These are phyloP conservation scores for Eptatretus atami DNA, from an alignment of 2,797 vertebrate species.

Conservation along the genomic window DNA sequence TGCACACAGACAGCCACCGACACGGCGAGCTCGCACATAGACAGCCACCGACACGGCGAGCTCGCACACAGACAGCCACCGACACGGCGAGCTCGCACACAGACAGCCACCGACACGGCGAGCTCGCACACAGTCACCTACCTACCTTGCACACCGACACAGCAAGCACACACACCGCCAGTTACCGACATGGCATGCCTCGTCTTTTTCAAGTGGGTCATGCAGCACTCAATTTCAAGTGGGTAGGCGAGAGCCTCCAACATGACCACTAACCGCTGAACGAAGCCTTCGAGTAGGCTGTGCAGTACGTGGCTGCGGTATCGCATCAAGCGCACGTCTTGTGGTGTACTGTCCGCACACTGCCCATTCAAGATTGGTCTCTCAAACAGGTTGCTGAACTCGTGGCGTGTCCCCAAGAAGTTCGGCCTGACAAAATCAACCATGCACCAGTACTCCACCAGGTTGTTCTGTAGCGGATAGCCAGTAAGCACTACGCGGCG, in stretches of 20 bases:
- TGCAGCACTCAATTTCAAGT: too few species aligned
- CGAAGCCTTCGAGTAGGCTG: conserved; percentile 76
- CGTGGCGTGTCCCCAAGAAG: conserved; percentile 66
- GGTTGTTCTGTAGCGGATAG: conserved; percentile 92
- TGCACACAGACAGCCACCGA: background rate
- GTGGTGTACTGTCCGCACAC: conserved; percentile 72
- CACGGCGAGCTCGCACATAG: background rate
- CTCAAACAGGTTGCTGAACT: conserved; percentile 98
- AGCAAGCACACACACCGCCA: too few species aligned
- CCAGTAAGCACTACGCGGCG: conserved; percentile 63
- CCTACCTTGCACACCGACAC: background rate
- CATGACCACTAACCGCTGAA: conserved; percentile 41
- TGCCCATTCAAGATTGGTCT: conserved; percentile 82
- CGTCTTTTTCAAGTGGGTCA: too few species aligned
- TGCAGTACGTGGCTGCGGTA: conserved; percentile 85
- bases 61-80: background rate
- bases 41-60: background rate
- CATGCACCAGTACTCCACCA: conserved; percentile 97
- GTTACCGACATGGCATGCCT: too few species aligned
- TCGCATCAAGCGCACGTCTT: conserved; percentile 66
- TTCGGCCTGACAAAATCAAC: conserved; percentile 89
- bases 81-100: too few species aligned
- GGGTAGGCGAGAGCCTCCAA: too few species aligned
- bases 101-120: too few species aligned
- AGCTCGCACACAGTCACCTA: background rate